Conservation (phyloP, 2,113 vertebrate genomes). For the Candoia aspera region DNA sequence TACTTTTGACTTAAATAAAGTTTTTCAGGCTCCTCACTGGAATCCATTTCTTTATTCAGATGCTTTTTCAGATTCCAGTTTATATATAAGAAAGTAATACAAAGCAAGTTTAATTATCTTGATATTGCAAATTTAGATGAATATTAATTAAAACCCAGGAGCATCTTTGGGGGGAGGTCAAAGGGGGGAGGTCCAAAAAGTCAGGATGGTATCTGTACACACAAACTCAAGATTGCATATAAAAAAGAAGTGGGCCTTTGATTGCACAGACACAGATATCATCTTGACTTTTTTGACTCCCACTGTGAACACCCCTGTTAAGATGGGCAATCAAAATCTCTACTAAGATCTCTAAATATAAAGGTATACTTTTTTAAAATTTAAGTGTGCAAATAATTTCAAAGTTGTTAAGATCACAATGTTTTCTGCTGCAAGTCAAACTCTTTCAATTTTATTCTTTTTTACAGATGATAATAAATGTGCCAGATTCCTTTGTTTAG, state of each 20-base stretch:
- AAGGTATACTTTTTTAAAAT: not conserved
- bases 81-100: not conserved
- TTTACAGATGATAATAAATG: not conserved
- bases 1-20: not conserved
- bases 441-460: not conserved
- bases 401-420: not conserved
- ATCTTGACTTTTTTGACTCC: not conserved
- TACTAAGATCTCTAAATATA: not conserved
- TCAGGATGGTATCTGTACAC: too few relatives aligned
- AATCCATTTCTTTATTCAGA: not conserved
- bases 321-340: not conserved
- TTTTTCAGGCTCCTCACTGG: not conserved
- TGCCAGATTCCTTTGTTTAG: not conserved
- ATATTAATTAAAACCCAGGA: not conserved
- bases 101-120: not conserved
- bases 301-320: not conserved
- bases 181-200: too few relatives aligned
- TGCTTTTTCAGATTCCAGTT: not conserved
- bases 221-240: not conserved
- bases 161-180: too few relatives aligned
- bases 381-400: not conserved
- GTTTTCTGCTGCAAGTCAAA: not conserved
- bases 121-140: not conserved
- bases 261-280: not conserved
- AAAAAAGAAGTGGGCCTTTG: not conserved